A percentile compares a stretch with the other conserved stretches of the same genome.
Evolutionary conservation across 2,797 vertebrate genomes (phyloP).

Genomic region (Anabacerthia variegaticeps): DNA sequence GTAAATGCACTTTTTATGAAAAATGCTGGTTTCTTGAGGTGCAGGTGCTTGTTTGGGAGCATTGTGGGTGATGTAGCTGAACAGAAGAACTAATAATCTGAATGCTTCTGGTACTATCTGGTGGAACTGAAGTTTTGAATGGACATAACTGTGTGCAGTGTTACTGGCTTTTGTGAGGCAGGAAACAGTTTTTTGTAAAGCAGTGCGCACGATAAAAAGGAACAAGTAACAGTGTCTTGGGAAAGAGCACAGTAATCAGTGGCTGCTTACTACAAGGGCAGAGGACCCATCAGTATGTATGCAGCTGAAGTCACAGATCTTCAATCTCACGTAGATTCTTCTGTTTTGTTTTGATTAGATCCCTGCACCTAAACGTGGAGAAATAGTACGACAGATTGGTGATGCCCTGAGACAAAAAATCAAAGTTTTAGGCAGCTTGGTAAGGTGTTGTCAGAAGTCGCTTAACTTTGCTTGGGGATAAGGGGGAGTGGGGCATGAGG

Average conservation of each 20-base stretch:
- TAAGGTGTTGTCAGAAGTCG: conserved; percentile 58
- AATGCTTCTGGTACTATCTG: background rate
- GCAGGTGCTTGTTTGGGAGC: background rate
- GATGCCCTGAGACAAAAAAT: conserved; percentile 94
- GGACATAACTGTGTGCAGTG: background rate
- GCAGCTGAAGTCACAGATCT: background rate
- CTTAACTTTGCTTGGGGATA: rapidly evolving
- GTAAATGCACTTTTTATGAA: background rate
- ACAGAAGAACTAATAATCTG: background rate
- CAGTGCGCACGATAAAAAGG: background rate
- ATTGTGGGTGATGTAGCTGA: background rate
- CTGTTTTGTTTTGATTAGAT: conserved; percentile 73
- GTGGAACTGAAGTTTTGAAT: background rate
- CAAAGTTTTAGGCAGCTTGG: conserved; percentile 89
- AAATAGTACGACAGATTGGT: conserved; percentile 96
- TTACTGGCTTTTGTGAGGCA: background rate
- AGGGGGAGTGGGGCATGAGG: background rate
- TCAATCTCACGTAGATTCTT: background rate
- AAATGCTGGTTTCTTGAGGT: background rate
- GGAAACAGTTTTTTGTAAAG: background rate
- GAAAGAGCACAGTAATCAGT: background rate
- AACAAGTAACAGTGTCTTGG: background rate
- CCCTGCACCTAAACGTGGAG: conserved; percentile 95
- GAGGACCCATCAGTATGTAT: background rate
- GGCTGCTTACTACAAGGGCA: background rate